Percentiles rank a stretch among this genome's conserved stretches.
Conservation (phyloP, 2,888 invertebrate genomes). For the Aspidiotus destructor region DNA sequence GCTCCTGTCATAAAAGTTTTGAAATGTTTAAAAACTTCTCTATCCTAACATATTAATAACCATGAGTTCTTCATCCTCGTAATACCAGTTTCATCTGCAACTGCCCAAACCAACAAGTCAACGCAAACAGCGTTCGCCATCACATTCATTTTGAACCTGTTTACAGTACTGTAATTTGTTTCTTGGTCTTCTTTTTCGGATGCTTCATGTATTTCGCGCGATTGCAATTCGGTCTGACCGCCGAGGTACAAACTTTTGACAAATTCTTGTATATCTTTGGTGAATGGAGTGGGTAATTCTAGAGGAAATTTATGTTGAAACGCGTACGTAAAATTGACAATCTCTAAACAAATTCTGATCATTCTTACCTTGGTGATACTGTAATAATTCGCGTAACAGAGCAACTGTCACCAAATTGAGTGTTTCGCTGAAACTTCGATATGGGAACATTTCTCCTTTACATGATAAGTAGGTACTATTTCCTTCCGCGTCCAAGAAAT, state of each 20-base stretch:
- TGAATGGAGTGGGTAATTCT: conserved; percentile 80
- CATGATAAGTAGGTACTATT: conserved; percentile 58
- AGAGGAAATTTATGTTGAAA: conserved; percentile 29
- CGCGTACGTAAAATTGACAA: not conserved
- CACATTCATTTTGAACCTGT: conserved; percentile 87
- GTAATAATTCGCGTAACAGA: conserved; percentile 76
- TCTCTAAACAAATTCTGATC: not conserved
- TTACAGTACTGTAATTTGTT: conserved; percentile 68
- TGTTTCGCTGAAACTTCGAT: conserved; percentile 90
- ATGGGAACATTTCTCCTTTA: conserved; percentile 66
- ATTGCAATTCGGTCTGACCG: conserved; percentile 86
- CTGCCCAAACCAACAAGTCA: conserved; percentile 94
- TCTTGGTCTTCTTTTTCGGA: conserved; percentile 74
- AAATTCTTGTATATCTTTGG: conserved; percentile 83
- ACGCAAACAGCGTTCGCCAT: conserved; percentile 97
- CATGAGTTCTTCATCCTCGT: too few species aligned
- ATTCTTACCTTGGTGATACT: conserved; percentile 60
- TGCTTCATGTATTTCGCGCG: conserved; percentile 65
- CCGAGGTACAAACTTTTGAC: conserved; percentile 79
- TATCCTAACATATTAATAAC: not conserved
- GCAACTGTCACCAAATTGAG: conserved; percentile 88
- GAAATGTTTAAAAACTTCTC: conserved; percentile 19
- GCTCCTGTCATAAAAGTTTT: conserved; percentile 57
- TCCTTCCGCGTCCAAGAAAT: conserved; percentile 73
- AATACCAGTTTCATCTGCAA: conserved; percentile 86